Base-by-base conservation (phyloP, 2,888 invertebrate species). In the Cerastoderma edule region DNA sequence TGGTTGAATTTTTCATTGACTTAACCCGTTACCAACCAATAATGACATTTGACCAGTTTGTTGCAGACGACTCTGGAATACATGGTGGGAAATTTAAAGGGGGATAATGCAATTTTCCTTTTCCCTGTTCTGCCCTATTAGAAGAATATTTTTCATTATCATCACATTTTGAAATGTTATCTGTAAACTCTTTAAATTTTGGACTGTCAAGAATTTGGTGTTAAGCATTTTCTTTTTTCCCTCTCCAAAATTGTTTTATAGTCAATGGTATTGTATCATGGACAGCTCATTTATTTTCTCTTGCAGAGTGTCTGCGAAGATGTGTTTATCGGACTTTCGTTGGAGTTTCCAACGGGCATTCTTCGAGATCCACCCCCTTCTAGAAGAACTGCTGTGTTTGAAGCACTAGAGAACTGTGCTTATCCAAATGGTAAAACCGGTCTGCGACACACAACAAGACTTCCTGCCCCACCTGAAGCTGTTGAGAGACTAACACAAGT, bases 261-360 rank as follows among this genome's bases (percentile, higher is more conserved):
- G 16, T 16, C 8, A 16, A 44, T 13, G 44, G 16, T 16, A 44
- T 13, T 44, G 16, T 16, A 13, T 27, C 33, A 16, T 16, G n/a
- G n/a, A n/a, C n/a, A n/a, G n/a, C n/a, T n/a, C n/a, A n/a, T n/a
- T n/a, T n/a, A 22, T 33, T 28, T 60, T 32, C 2, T 39, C 33
- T 79, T 83, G 48, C 80, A 87, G 87, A 77, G 72, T 70, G 35
- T 88, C n/a, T 89, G 89, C 80, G 80, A 85, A 44, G 83, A 89
- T 35, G 80, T 88, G 16, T 84, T 89, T 67, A 63, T 79, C 13
- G 83, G 80, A 8, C 65, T 74, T 56, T 72, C 85, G 28, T 32
- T 70, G 2, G 85, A 84, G 50, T 73, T 82, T 60, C 80, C 72
- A 32, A 71, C 66, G 3, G 86, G 87, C 8, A 71, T 87, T 10